These are phyloP conservation scores for Lophochroa leadbeateri DNA, from an alignment of 2,113 vertebrate genomes.

Conservation along the genomic window DNA sequence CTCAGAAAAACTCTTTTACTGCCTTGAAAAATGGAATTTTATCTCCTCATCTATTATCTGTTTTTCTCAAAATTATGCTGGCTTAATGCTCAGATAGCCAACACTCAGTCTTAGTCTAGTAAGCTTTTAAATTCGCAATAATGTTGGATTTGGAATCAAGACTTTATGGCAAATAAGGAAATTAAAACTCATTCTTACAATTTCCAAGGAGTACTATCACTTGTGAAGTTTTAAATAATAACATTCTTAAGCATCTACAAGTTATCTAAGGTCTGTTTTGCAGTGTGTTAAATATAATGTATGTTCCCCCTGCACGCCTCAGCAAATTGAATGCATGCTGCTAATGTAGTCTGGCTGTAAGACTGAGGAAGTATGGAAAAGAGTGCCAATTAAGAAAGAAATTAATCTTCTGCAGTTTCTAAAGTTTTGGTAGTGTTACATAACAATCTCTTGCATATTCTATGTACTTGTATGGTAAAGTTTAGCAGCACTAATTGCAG, in stretches of 20 bases:
- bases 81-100: background rate
- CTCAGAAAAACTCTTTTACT: background rate
- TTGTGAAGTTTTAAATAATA: background rate
- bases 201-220: background rate
- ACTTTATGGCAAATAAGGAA: background rate
- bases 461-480: background rate
- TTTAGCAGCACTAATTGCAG: background rate
- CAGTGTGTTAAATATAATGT: background rate
- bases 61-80: background rate
- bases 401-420: background rate
- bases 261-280: background rate
- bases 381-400: background rate
- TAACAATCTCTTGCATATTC: background rate
- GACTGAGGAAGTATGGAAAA: background rate
- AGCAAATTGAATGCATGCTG: background rate
- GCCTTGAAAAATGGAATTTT: background rate
- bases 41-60: background rate
- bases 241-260: background rate
- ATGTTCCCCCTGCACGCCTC: background rate
- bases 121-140: background rate
- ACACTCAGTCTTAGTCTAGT: background rate
- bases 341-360: background rate
- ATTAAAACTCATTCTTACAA: background rate
- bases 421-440: background rate
- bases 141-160: background rate